A percentile compares a stretch with the other conserved stretches of the same genome.
These are phyloP conservation scores for Drosophila novamexicana DNA, from an alignment of 1,140 invertebrate genomes.

Conservation along the genomic window DNA sequence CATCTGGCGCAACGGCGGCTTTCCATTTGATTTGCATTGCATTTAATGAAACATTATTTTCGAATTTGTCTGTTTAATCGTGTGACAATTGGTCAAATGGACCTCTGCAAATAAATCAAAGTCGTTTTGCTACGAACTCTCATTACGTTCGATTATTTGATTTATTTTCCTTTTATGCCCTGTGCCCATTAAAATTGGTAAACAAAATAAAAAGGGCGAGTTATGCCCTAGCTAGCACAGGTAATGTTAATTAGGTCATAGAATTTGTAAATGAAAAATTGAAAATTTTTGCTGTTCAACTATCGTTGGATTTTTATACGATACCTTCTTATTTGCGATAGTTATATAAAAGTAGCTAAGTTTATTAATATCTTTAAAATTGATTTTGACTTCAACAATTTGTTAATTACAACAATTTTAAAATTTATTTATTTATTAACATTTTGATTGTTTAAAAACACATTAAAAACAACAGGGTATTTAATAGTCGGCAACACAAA, in stretches of 20 bases:
- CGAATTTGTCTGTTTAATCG: constrained; percentile 82
- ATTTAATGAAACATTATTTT: constrained; percentile 83
- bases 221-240: not conserved
- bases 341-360: not conserved
- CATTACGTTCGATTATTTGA: not conserved
- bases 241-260: not conserved
- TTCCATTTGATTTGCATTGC: constrained; percentile 80
- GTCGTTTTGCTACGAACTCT: constrained; percentile 35
- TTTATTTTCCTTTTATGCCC: constrained; percentile 15
- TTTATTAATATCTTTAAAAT: too few relatives aligned
- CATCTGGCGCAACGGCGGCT: constrained; percentile 65
- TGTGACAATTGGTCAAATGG: constrained; percentile 73
- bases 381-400: too few relatives aligned
- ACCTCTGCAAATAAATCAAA: constrained; percentile 70
- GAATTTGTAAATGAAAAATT: too few relatives aligned
- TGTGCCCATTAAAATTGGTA: not conserved
- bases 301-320: too few relatives aligned
- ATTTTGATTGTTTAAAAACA: too few relatives aligned
- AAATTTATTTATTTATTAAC: too few relatives aligned
- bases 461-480: constrained; percentile 1
- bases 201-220: not conserved
- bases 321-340: not conserved
- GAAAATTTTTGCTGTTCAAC: too few relatives aligned
- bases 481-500: not conserved
- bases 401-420: too few relatives aligned